phyloP scores from a whole-genome alignment of 1,140 invertebrate species.

The Spodoptera litura region DNA sequence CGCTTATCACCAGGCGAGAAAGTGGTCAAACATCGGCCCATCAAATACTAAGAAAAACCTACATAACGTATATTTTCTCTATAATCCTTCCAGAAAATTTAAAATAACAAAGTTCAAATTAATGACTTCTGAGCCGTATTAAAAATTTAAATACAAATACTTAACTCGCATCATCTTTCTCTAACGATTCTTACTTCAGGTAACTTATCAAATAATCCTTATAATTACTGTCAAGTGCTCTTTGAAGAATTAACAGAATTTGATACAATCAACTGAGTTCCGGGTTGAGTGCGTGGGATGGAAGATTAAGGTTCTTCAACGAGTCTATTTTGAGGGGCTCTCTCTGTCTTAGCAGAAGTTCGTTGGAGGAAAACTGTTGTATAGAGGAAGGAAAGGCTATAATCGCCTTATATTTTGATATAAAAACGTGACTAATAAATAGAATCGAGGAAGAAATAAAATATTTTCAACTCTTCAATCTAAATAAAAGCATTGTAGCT shows the following conservation, averaged over 20 bases:
- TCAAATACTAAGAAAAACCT: too few species aligned
- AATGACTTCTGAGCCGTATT: neutral
- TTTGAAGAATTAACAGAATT: constrained; percentile 19
- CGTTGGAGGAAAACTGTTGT: neutral
- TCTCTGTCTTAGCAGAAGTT: neutral
- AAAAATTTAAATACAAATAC: neutral
- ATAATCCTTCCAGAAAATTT: too few species aligned
- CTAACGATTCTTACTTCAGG: neutral
- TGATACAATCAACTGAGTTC: constrained; percentile 1
- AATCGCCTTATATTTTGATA: neutral
- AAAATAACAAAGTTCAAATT: too few species aligned
- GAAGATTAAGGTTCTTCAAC: neutral
- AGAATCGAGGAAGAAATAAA: too few species aligned
- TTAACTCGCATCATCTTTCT: too few species aligned
- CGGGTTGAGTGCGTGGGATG: neutral
- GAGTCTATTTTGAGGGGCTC: neutral
- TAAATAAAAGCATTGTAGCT: too few species aligned
- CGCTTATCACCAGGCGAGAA: too few species aligned
- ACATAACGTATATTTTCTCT: too few species aligned
- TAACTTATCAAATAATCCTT: constrained; percentile 18
- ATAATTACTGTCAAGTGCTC: constrained; percentile 15
- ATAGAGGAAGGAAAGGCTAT: neutral
- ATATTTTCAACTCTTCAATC: too few species aligned
- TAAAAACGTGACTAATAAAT: too few species aligned
- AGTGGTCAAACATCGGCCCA: too few species aligned